Conservation (phyloP, 2,797 vertebrate genomes). For the Galago senegalensis region DNA sequence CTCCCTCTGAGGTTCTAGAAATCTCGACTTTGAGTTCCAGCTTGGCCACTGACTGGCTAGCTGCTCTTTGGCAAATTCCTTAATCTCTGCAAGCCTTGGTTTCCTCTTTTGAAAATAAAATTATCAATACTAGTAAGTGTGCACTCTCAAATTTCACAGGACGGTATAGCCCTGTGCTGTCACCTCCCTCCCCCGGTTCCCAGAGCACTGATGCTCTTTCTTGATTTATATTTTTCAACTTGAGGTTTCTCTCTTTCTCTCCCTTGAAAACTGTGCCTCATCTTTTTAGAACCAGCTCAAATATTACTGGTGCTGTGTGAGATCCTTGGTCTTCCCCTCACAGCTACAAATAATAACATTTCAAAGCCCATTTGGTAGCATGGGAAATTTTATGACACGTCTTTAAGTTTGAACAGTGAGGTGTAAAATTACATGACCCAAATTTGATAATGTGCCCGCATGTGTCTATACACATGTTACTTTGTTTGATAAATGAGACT, state of each 20-base stretch:
- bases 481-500: conserved; percentile 9
- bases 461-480: background rate
- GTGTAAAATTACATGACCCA: conserved; percentile 18
- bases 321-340: background rate
- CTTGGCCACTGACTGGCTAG: background rate
- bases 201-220: background rate
- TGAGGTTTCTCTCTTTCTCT: background rate
- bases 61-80: background rate
- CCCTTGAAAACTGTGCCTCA: background rate
- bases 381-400: background rate
- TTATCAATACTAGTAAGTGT: background rate
- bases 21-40: conserved; percentile 30
- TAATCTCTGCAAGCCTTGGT: background rate
- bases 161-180: background rate
- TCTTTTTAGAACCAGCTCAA: background rate
- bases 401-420: background rate
- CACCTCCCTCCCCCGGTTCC: background rate
- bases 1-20: background rate
- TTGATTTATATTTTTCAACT: background rate
- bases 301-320: background rate
- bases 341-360: conserved; percentile 38
- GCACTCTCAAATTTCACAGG: background rate
- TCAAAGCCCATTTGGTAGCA: background rate
- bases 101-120: conserved; percentile 57
- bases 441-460: background rate